Base-by-base conservation (phyloP, 2,113 vertebrate genomes). In the Empidonax alnorum region DNA sequence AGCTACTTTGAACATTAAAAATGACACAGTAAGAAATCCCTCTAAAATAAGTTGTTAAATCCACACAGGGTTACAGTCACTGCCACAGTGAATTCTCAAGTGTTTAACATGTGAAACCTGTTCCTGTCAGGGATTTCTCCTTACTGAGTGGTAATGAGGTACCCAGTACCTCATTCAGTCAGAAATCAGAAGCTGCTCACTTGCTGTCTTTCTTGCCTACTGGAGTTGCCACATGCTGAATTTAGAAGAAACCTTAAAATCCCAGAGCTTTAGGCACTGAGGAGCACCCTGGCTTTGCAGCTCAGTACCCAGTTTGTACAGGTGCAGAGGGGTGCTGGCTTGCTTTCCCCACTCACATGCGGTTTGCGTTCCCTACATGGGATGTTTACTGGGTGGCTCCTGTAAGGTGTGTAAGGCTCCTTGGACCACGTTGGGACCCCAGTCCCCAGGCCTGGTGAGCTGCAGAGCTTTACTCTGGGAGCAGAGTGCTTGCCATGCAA, bases 51-150 rank as follows among this genome's bases (percentile, higher is more conserved):
- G 37, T 8, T 14, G 23, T 47, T 69, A 8, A 4, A 11, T 46
- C 49, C 28, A 12, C 20, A 10, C 2, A 24, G 39, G 31, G 39
- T 25, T 50, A 3, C 0, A 0, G 52, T 33, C 2, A 0, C 42
- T 59, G 72, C 28, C 0, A 2, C 16, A 47, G 39, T 47, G 39
- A 81, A 47, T 52, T 27, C 35, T 42, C 35, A 59, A 15, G 30
- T 17, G 42, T 37, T 78, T 25, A 52, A 31, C 3, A 3, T 55
- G 23, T 4, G 1, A 67, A 35, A n/a, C 16, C 2, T 4, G 7
- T 35, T 55, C 27, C 37, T 46, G 22, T 30, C 1, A 5, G 6
- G 5, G 24, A 16, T 73, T 73, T 88, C n/a, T 44, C 9, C 20
- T 85, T 85, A 31, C 37, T 72, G 44, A 58, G 19, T 23, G 22